Conservation (phyloP, 2,797 vertebrate species). For the Setipinna tenuifilis region DNA sequence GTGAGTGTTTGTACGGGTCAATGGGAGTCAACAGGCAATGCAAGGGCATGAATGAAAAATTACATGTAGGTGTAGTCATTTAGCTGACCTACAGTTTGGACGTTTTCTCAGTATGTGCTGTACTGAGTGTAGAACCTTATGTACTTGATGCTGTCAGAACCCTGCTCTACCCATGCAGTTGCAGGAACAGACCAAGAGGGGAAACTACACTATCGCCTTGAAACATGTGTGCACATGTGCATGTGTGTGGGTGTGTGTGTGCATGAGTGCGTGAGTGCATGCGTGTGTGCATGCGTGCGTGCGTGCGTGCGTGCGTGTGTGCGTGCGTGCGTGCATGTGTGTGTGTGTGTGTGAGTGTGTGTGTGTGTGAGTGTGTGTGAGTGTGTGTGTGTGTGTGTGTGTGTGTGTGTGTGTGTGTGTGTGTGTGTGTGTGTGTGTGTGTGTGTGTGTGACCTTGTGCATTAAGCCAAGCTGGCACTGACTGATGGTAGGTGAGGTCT, state of each 20-base stretch:
- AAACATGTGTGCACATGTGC: too few relatives aligned
- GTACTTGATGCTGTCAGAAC: neutral
- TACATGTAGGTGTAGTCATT: neutral
- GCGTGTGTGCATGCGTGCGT: neutral
- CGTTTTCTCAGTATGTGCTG: neutral
- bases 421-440: neutral
- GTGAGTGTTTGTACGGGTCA: conserved; percentile 38
- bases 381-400: neutral
- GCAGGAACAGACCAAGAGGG: neutral
- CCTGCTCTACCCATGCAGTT: neutral
- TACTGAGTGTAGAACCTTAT: neutral
- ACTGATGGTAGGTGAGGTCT: neutral
- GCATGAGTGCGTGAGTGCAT: neutral
- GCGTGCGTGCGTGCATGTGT: neutral
- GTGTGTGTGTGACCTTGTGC: neutral
- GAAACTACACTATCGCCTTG: neutral
- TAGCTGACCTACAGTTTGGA: neutral
- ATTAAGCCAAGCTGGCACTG: neutral
- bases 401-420: too few relatives aligned
- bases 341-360: too few relatives aligned
- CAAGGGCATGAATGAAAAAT: neutral
- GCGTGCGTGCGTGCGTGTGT: neutral
- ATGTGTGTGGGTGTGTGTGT: too few relatives aligned
- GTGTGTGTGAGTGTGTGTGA: neutral
- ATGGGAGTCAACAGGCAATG: neutral